These are phyloP conservation scores for Seira musarum DNA, from an alignment of 2,888 invertebrate genomes.

Conservation along the genomic window DNA sequence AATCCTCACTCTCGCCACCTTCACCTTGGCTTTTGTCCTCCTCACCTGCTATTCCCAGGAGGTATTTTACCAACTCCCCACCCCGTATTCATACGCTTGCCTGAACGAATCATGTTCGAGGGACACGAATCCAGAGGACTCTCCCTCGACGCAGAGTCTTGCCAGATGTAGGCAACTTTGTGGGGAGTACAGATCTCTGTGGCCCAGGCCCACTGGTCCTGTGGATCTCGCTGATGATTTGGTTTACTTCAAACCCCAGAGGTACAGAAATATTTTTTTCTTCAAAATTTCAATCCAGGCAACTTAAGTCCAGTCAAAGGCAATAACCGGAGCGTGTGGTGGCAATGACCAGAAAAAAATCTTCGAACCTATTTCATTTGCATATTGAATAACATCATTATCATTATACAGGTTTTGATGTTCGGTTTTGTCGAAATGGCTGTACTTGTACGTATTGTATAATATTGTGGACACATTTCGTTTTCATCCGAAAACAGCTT, in stretches of 20 bases:
- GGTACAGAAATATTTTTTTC: constrained; percentile 47
- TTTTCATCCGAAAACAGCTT: constrained; percentile 16
- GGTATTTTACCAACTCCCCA: constrained; percentile 69
- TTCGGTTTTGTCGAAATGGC: background rate
- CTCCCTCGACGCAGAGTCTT: constrained; percentile 72
- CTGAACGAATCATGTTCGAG: constrained; percentile 68
- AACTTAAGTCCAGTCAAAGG: constrained; percentile 36
- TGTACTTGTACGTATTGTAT: no score
- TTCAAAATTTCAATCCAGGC: background rate
- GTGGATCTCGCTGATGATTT: constrained; percentile 69
- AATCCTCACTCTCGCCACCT: constrained; percentile 42
- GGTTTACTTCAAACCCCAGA: constrained; percentile 69
- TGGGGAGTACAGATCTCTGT: constrained; percentile 79
- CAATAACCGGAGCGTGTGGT: constrained; percentile 58
- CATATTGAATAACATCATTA: constrained; percentile 38
- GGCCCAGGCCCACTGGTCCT: constrained; percentile 79
- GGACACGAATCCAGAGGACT: constrained; percentile 69
- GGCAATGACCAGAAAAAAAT: constrained; percentile 46
- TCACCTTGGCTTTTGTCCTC: constrained; percentile 42
- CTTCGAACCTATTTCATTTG: constrained; percentile 44
- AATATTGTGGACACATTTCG: background rate
- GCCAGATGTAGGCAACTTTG: constrained; percentile 81
- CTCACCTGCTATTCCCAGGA: constrained; percentile 58
- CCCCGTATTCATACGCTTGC: constrained; percentile 69
- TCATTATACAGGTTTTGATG: constrained; percentile 29